Evolutionary conservation across 1,140 invertebrate species (phyloP).

Genomic region (Drosophila malerkotliana): DNA sequence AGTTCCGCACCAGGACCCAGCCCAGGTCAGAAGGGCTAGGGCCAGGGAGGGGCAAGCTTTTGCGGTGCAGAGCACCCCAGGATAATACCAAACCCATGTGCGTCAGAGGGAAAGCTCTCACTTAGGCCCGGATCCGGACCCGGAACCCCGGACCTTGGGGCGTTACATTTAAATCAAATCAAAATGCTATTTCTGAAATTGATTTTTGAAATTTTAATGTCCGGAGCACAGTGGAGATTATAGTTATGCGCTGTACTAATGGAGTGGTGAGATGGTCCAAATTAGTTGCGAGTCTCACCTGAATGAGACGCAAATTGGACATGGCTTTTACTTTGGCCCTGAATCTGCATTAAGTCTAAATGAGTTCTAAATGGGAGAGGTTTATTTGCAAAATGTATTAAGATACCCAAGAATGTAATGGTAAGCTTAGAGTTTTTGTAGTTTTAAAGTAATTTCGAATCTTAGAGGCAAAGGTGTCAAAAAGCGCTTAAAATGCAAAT

Average conservation of each 20-base stretch:
- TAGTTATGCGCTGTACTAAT: constrained; percentile 6
- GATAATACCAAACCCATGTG: constrained; percentile 7
- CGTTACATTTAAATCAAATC: constrained; percentile 80
- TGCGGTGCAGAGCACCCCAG: constrained; percentile 27
- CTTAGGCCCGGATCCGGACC: background rate
- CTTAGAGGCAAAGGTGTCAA: no score
- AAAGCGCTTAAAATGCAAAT: background rate
- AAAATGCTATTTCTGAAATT: constrained; percentile 80
- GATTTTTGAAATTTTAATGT: constrained; percentile 81
- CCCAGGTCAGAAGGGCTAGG: constrained; percentile 3
- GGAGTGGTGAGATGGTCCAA: constrained; percentile 28
- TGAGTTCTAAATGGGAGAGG: background rate
- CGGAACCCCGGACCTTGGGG: constrained; percentile 35
- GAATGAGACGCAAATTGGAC: constrained; percentile 37
- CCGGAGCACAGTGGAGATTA: constrained; percentile 13
- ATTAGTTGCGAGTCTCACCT: constrained; percentile 26
- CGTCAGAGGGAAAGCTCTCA: constrained; percentile 5
- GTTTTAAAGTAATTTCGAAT: background rate
- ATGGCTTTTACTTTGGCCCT: constrained; percentile 38
- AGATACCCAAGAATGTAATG: background rate
- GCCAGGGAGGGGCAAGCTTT: constrained; percentile 19
- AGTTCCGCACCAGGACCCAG: background rate
- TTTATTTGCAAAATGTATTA: background rate
- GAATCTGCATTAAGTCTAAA: constrained; percentile 7
- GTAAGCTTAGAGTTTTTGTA: no score